phyloP scores from a whole-genome alignment of 2,888 invertebrate species.

The Chrysotoxum bicinctum region DNA sequence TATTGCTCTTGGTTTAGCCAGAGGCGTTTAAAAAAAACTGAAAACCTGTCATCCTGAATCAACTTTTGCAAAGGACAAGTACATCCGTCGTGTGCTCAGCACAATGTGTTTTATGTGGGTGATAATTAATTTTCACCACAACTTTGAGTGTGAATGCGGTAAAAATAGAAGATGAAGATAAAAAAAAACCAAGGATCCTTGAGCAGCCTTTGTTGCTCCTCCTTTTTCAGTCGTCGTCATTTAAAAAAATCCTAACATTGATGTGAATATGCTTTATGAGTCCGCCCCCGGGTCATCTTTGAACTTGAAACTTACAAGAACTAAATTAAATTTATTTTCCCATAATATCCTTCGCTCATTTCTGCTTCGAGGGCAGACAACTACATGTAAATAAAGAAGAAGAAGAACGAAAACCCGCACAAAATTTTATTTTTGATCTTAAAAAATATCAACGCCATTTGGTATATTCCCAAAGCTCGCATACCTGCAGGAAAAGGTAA shows the following conservation, averaged over 20 bases:
- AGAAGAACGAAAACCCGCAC: too few species aligned
- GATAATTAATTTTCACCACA: slow-evolving; percentile 49
- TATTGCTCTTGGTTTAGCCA: slow-evolving; percentile 19
- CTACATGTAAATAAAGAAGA: neutral
- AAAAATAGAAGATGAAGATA: neutral
- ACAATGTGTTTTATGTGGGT: slow-evolving; percentile 5
- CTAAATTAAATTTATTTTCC: neutral
- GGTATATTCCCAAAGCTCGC: neutral
- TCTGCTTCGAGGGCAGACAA: neutral
- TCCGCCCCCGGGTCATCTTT: neutral
- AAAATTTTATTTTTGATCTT: neutral
- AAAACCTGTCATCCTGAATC: slow-evolving; percentile 56
- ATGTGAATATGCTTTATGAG: neutral
- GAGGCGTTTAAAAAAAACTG: slow-evolving; percentile 24
- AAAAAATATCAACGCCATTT: neutral
- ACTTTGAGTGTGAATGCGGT: slow-evolving; percentile 11
- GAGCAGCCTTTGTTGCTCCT: slow-evolving; percentile 9
- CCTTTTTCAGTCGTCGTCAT: neutral
- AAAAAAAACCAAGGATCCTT: neutral
- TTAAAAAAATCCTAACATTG: neutral
- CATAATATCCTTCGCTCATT: neutral
- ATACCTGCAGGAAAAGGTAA: neutral
- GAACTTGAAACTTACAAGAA: slow-evolving; percentile 6
- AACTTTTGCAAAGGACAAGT: slow-evolving; percentile 46
- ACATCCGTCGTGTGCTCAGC: slow-evolving; percentile 19